These are phyloP conservation scores for Morpho achilles DNA, from an alignment of 2,888 invertebrate genomes.

Conservation along the genomic window DNA sequence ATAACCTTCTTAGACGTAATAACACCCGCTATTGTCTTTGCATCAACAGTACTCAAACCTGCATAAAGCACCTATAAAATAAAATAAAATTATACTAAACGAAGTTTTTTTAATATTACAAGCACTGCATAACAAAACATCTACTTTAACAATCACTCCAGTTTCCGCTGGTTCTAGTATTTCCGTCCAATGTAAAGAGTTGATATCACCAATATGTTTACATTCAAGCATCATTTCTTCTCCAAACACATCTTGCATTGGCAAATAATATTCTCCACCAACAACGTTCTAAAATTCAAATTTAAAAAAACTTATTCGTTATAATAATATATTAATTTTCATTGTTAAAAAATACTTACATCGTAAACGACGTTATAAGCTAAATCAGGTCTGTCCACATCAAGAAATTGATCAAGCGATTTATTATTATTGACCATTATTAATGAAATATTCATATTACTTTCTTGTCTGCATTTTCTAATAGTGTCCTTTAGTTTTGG, in stretches of 20 bases:
- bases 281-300: constrained; percentile 33
- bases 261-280: constrained; percentile 40
- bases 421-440: constrained; percentile 39
- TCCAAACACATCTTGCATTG: constrained; percentile 24
- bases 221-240: constrained; percentile 28
- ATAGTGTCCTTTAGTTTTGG: constrained; percentile 38
- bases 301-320: constrained; percentile 16
- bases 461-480: constrained; percentile 35
- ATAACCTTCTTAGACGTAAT: constrained; percentile 15
- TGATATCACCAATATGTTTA: constrained; percentile 34
- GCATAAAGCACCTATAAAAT: constrained; percentile 43
- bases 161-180: constrained; percentile 20
- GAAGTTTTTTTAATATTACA: background rate
- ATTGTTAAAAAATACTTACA: constrained; percentile 28
- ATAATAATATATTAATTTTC: constrained; percentile 16
- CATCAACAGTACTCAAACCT: constrained; percentile 38
- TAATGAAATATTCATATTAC: constrained; percentile 36
- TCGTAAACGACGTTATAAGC: constrained; percentile 3
- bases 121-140: no score
- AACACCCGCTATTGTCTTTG: constrained; percentile 35
- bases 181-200: constrained; percentile 44
- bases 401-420: background rate
- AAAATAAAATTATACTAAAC: background rate
- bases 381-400: background rate
- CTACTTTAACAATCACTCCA: constrained; percentile 43